Conservation (phyloP, 2,797 vertebrate species). For the Pyrocephalus nanus region DNA sequence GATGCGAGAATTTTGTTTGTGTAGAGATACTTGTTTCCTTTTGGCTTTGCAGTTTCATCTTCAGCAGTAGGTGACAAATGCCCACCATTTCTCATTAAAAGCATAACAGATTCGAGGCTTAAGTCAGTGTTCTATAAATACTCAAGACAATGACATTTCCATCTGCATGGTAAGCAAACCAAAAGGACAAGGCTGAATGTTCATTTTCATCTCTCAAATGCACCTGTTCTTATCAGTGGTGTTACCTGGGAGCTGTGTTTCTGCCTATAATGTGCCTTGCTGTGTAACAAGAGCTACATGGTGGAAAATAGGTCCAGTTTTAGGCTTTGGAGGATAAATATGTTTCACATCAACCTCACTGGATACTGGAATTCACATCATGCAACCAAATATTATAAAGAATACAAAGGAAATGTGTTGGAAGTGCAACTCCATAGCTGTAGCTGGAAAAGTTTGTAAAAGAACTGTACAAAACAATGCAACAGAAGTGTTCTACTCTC, state of each 20-base stretch:
- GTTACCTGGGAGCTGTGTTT: neutral
- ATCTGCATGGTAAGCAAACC: neutral
- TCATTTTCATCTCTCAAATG: slow-evolving; percentile 19
- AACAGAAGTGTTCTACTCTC: neutral
- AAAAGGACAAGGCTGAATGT: slow-evolving; percentile 29
- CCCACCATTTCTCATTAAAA: neutral
- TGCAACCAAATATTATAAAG: neutral
- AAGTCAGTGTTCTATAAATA: slow-evolving; percentile 5
- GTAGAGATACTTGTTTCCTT: neutral
- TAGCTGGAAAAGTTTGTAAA: neutral
- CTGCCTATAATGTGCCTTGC: neutral
- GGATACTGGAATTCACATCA: neutral
- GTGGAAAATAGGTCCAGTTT: neutral
- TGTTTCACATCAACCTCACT: neutral
- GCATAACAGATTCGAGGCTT: neutral
- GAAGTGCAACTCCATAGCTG: neutral
- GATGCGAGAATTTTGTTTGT: neutral
- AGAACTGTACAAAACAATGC: neutral
- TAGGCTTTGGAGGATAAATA: neutral
- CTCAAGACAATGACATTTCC: neutral
- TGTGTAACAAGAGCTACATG: neutral
- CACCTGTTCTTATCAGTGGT: neutral
- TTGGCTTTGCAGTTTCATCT: neutral
- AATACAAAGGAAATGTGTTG: neutral
- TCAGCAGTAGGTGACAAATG: neutral